These are phyloP conservation scores for Volucella zonaria DNA, from an alignment of 2,888 invertebrate genomes.

Conservation along the genomic window DNA sequence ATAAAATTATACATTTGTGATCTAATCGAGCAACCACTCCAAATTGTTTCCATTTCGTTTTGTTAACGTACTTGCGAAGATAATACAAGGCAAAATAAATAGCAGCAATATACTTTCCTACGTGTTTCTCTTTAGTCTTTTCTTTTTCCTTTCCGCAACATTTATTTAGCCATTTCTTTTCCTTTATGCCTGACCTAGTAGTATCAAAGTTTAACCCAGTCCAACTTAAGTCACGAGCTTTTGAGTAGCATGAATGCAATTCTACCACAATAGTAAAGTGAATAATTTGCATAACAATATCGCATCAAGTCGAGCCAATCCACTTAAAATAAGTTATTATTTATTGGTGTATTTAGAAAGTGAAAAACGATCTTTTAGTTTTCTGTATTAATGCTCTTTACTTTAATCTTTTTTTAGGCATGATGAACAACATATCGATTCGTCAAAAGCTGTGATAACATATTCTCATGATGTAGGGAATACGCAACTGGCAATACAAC, in stretches of 20 bases:
- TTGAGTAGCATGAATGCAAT: conserved; percentile 45
- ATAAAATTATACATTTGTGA: no score
- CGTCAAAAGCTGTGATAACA: conserved; percentile 72
- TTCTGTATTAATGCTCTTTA: conserved; percentile 43
- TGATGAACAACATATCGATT: conserved; percentile 71
- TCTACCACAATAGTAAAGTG: conserved; percentile 17
- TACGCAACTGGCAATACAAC: conserved; percentile 39
- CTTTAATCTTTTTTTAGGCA: conserved; percentile 64
- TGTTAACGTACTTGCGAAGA: no score
- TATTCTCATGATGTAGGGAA: conserved; percentile 66
- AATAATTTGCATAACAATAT: conserved; percentile 24
- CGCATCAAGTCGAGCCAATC: conserved; percentile 59
- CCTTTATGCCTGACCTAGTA: conserved; percentile 57
- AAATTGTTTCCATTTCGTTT: no score
- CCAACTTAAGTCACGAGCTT: conserved; percentile 44
- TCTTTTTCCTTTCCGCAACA: no score
- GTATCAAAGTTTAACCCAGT: conserved; percentile 23
- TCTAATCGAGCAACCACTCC: no score
- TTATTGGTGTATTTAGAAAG: conserved; percentile 63
- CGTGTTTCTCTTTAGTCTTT: no score
- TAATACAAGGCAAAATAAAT: no score
- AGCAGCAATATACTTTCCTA: no score
- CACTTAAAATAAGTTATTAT: conserved; percentile 38
- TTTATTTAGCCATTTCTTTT: not conserved
- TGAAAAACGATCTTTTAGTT: conserved; percentile 57